phyloP scores from a whole-genome alignment of 2,888 invertebrate genomes.

The Mythimna vitellina region DNA sequence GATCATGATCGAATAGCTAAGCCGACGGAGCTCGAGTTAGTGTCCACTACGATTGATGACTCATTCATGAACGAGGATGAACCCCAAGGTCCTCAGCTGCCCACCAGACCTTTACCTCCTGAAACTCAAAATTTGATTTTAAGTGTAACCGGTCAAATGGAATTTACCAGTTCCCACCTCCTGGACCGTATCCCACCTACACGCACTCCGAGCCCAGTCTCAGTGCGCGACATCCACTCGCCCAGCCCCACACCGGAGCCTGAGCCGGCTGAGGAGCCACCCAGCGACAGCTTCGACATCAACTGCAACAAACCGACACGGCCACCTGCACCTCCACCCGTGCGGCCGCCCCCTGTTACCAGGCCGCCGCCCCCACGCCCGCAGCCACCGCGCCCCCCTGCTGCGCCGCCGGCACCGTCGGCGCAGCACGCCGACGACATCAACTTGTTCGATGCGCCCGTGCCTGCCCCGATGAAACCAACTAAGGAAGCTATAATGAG shows the following conservation, averaged over 20 bases:
- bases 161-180: conserved; percentile 96
- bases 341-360: conserved; percentile 72
- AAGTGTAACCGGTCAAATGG: conserved; percentile 96
- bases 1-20: conserved; percentile 75
- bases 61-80: conserved; percentile 70
- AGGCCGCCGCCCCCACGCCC: conserved; percentile 87
- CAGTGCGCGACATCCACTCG: conserved; percentile 95
- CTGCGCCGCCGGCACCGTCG: conserved; percentile 83
- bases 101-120: conserved; percentile 92
- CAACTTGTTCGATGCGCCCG: conserved; percentile 91
- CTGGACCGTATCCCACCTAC: conserved; percentile 96
- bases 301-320: conserved; percentile 82
- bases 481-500: conserved; percentile 91
- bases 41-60: conserved; percentile 76
- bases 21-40: conserved; percentile 83
- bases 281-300: conserved; percentile 79
- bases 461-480: conserved; percentile 86
- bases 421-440: conserved; percentile 81
- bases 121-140: conserved; percentile 96
- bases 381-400: conserved; percentile 85
- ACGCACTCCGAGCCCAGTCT: conserved; percentile 96
- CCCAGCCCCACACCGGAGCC: conserved; percentile 95
- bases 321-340: conserved; percentile 79
- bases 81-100: conserved; percentile 76
- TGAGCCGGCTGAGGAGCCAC: conserved; percentile 75